Evolutionary conservation across 2,888 invertebrate genomes (phyloP).

Genomic region (Oligia strigilis): DNA sequence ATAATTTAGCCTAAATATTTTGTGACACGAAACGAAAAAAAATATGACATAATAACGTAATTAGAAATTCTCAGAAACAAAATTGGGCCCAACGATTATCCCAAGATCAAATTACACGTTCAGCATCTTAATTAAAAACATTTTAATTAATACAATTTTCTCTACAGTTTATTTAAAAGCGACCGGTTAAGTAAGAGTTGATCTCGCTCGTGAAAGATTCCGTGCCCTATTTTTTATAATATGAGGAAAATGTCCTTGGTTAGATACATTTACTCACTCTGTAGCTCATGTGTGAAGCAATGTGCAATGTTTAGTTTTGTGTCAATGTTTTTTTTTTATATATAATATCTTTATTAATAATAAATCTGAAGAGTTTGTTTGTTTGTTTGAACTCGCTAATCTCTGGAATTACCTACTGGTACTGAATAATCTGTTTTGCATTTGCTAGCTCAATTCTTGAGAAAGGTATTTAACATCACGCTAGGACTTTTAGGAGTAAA

Average conservation of each 20-base stretch:
- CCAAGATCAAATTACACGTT: slow-evolving; percentile 23
- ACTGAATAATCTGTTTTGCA: no score
- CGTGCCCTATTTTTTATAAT: not conserved
- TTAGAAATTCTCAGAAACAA: slow-evolving; percentile 17
- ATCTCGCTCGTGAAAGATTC: not conserved
- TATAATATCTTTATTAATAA: not conserved
- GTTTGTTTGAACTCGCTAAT: no score
- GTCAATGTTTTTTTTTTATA: not conserved
- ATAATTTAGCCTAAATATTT: not conserved
- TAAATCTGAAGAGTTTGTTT: no score
- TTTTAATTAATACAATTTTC: slow-evolving; percentile 41
- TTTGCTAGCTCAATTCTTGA: not conserved
- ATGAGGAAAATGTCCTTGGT: not conserved
- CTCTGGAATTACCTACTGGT: no score
- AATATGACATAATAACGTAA: slow-evolving; percentile 4
- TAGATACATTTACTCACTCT: not conserved
- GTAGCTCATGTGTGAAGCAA: not conserved
- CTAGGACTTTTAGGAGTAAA: not conserved
- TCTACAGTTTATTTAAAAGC: slow-evolving; percentile 12
- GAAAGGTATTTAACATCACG: not conserved
- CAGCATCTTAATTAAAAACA: slow-evolving; percentile 48
- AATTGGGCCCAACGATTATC: slow-evolving; percentile 20
- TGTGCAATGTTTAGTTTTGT: not conserved
- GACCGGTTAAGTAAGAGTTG: not conserved
- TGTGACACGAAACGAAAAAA: not conserved